A percentile compares a stretch with the other conserved stretches of the same genome.
Evolutionary conservation across 2,797 vertebrate species (phyloP).

Genomic region (Acrossocheilus wenchowensis): DNA sequence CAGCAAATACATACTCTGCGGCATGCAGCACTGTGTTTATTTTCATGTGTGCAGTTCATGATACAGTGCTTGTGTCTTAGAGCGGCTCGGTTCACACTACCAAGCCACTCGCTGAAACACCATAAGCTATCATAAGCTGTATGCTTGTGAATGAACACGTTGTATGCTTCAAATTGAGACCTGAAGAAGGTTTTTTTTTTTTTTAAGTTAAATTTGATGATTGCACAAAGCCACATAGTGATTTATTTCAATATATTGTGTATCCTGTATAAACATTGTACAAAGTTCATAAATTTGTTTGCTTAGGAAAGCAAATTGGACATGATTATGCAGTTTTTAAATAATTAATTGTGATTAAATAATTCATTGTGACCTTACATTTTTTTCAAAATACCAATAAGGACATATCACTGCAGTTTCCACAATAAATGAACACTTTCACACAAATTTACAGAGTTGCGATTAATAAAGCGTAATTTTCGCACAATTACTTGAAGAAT

Average conservation of each 20-base stretch:
- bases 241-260: background rate
- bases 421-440: no score
- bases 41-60: background rate
- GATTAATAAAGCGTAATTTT: no score
- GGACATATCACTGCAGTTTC: no score
- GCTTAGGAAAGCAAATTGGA: background rate
- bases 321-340: background rate
- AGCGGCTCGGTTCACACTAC: no score
- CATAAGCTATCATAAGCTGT: background rate
- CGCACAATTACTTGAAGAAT: no score
- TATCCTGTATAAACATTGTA: background rate
- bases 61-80: background rate
- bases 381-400: background rate
- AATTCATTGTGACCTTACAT: background rate
- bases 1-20: background rate
- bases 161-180: background rate
- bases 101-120: background rate
- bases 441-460: no score
- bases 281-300: background rate
- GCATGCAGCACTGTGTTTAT: background rate
- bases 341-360: background rate
- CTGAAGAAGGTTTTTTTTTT: background rate
- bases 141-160: background rate
- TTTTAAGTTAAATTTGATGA: background rate
- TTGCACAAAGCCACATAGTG: background rate